phyloP scores from a whole-genome alignment of 2,797 vertebrate species.

The Octomys mimax region DNA sequence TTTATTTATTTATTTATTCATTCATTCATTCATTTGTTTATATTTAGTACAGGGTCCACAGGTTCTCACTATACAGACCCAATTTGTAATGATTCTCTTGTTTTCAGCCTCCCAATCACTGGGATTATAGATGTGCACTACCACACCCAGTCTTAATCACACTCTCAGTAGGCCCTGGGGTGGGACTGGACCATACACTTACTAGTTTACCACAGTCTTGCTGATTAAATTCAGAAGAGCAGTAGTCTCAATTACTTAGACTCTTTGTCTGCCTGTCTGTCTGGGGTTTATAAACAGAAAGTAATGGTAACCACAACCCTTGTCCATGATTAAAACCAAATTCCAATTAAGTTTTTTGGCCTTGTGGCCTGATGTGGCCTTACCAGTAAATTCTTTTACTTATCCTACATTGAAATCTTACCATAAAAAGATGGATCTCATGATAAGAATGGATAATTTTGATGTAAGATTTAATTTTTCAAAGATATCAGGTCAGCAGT shows the following conservation, averaged over 20 bases:
- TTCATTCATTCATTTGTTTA: no score
- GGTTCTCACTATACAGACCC: no score
- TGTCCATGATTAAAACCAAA: background rate
- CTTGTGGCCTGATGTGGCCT: background rate
- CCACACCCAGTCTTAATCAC: no score
- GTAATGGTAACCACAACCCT: background rate
- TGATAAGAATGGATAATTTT: background rate
- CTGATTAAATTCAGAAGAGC: background rate
- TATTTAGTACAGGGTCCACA: no score
- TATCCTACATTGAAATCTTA: background rate
- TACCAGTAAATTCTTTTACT: background rate
- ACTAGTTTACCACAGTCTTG: background rate
- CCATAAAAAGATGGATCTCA: background rate
- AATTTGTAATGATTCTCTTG: no score
- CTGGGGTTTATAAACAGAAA: background rate
- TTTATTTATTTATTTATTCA: no score
- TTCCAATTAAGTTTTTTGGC: background rate
- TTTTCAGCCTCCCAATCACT: no score
- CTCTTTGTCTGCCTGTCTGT: background rate
- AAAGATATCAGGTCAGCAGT: background rate
- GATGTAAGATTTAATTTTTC: background rate
- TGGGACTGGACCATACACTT: background rate
- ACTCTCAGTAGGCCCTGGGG: no score
- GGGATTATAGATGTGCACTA: no score
- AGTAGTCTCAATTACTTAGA: background rate